These are phyloP conservation scores for Bombus consobrinus DNA, from an alignment of 1,140 invertebrate species.

Conservation along the genomic window DNA sequence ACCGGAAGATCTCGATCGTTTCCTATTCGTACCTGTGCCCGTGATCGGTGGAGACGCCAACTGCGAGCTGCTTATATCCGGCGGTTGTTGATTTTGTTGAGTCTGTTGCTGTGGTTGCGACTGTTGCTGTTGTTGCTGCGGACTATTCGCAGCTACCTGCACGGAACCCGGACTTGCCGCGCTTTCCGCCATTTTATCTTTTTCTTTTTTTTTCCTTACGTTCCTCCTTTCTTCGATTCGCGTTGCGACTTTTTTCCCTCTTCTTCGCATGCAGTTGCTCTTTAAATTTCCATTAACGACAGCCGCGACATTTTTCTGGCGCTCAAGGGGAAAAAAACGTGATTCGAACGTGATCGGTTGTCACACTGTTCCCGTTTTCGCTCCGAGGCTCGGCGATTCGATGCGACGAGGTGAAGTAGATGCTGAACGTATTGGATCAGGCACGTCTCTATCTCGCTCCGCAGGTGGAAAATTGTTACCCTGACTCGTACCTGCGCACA, in stretches of 20 bases:
- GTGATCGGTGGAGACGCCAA: slow-evolving; percentile 81
- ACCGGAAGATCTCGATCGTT: slow-evolving; percentile 52
- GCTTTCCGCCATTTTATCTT: slow-evolving; percentile 78
- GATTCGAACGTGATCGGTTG: background rate
- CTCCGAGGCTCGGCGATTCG: background rate
- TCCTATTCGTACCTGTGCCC: slow-evolving; percentile 79
- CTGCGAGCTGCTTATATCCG: slow-evolving; percentile 81
- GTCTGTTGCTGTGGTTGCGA: slow-evolving; percentile 61
- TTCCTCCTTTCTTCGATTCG: background rate
- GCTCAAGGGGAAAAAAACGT: background rate
- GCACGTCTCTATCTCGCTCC: background rate
- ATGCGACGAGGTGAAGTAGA: slow-evolving; percentile 1
- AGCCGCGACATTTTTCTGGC: background rate
- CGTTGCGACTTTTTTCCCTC: background rate
- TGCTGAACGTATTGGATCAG: slow-evolving; percentile 11
- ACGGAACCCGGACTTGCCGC: slow-evolving; percentile 76
- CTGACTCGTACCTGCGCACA: slow-evolving; percentile 4
- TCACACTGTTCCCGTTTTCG: background rate
- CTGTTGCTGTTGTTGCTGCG: slow-evolving; percentile 67
- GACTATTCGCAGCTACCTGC: slow-evolving; percentile 71
- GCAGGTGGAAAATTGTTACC: background rate
- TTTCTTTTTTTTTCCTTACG: background rate
- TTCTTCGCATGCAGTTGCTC: background rate
- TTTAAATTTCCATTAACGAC: background rate
- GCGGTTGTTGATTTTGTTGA: slow-evolving; percentile 74